These are phyloP conservation scores for Temnothorax unifasciatus DNA, from an alignment of 2,888 invertebrate genomes.

Conservation along the genomic window DNA sequence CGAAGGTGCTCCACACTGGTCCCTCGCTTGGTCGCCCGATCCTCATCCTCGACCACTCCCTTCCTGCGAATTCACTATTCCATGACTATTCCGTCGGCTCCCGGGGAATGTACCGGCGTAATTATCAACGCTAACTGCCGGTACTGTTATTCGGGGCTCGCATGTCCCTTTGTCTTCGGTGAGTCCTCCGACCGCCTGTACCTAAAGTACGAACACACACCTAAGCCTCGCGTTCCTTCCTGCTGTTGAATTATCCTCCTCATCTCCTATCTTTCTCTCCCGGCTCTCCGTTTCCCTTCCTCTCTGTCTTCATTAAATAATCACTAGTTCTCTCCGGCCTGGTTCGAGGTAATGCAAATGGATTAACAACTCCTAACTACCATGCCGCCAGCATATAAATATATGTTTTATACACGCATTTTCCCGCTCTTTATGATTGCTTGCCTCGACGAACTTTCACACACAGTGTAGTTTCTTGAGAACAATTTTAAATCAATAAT, in stretches of 20 bases:
- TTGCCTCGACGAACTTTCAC: neutral
- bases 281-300: neutral
- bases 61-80: slow-evolving; percentile 59
- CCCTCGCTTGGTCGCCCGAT: slow-evolving; percentile 47
- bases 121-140: slow-evolving; percentile 80
- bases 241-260: slow-evolving; percentile 35
- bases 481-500: slow-evolving; percentile 19
- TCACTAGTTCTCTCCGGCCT: slow-evolving; percentile 42
- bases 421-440: slow-evolving; percentile 10
- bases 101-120: slow-evolving; percentile 73
- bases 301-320: slow-evolving; percentile 43
- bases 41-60: slow-evolving; percentile 41
- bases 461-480: neutral
- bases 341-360: slow-evolving; percentile 48
- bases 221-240: slow-evolving; percentile 42
- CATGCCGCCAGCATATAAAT: neutral
- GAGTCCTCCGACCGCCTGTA: slow-evolving; percentile 53
- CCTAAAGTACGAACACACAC: slow-evolving; percentile 48
- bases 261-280: slow-evolving; percentile 38
- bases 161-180: slow-evolving; percentile 70
- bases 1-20: slow-evolving; percentile 33
- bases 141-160: slow-evolving; percentile 76
- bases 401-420: slow-evolving; percentile 32
- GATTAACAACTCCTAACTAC: slow-evolving; percentile 48
- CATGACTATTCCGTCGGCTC: slow-evolving; percentile 71